phyloP scores from a whole-genome alignment of 2,888 invertebrate genomes.

The Piscicola geometra region DNA sequence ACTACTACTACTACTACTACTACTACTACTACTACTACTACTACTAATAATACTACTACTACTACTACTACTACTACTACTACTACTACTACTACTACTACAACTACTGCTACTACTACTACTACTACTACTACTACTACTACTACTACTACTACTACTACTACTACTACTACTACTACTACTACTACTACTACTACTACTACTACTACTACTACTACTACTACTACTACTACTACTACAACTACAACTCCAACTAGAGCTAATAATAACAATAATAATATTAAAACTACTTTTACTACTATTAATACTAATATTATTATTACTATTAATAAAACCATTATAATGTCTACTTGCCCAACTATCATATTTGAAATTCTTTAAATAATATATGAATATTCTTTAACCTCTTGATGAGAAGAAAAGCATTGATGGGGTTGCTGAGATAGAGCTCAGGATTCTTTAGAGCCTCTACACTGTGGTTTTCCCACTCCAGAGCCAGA shows the following conservation, averaged over 20 bases:
- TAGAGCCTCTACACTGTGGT: slow-evolving; percentile 34
- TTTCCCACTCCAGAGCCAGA: slow-evolving; percentile 37
- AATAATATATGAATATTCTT: too few species aligned
- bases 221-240: slow-evolving; percentile 31
- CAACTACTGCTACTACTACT: slow-evolving; percentile 24
- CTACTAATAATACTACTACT: slow-evolving; percentile 27
- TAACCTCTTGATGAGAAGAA: slow-evolving; percentile 75
- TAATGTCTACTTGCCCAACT: too few species aligned
- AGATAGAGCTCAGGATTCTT: slow-evolving; percentile 49
- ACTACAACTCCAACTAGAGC: not conserved
- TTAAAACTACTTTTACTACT: not conserved
- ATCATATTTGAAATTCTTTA: too few species aligned
- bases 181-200: slow-evolving; percentile 31
- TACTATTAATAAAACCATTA: not conserved
- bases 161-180: slow-evolving; percentile 32
- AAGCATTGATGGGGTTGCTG: slow-evolving; percentile 85
- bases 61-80: slow-evolving; percentile 27
- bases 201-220: slow-evolving; percentile 33
- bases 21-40: slow-evolving; percentile 34
- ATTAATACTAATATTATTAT: not conserved
- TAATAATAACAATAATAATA: not conserved
- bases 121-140: slow-evolving; percentile 22
- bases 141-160: slow-evolving; percentile 32
- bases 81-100: slow-evolving; percentile 29
- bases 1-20: slow-evolving; percentile 8